Evolutionary conservation across 2,888 invertebrate genomes (phyloP), one percentile per base, ranked within the genome.

Genomic region (Conops quadrifasciatus): DNA sequence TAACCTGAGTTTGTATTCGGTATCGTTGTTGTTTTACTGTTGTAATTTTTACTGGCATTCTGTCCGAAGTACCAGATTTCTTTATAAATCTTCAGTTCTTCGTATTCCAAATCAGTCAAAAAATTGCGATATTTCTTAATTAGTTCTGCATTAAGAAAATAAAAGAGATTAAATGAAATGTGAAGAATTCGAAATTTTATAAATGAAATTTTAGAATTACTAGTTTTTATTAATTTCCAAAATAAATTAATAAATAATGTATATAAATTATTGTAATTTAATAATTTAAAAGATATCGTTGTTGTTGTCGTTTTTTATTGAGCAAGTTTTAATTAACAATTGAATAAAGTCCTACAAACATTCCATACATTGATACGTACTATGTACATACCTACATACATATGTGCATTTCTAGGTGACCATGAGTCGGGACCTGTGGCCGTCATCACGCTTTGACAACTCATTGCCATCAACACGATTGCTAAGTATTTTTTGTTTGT

Each of bases 51-150:
- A 85, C 90, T 92, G 58, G 95, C 91, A 74, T 94, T 92, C 80
- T 95, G 87, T 0, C 96, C 96, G 77, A 97, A 89, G 87, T 95
- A 97, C 95, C 96, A 98, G 76, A 97, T 91, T 85, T 97, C 96
- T 11, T 95, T 93, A 86, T 95, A 97, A 79, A 95, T 93, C 80
- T 94, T 91, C 75, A 97, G 92, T 87, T 98, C 97, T 78, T 91
- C 91, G 81, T 93, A 90, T 87, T 98, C 97, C 89, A 93, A 95
- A 80, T 94, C 94, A 65, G 96, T 93, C 80, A 97, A 88, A 79
- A 93, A 90, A 76, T 92, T 92, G 73, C 94, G 91, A 86, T 94
- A 96, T 80, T 93, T 89, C 84, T 93, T 93, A 67, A 95, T 87
- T 74, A 94, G 92, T 87, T 95, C 95, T 94, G 90, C 11, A 87